Base-by-base conservation (phyloP, 2,113 vertebrate genomes). In the Gavia stellata region DNA sequence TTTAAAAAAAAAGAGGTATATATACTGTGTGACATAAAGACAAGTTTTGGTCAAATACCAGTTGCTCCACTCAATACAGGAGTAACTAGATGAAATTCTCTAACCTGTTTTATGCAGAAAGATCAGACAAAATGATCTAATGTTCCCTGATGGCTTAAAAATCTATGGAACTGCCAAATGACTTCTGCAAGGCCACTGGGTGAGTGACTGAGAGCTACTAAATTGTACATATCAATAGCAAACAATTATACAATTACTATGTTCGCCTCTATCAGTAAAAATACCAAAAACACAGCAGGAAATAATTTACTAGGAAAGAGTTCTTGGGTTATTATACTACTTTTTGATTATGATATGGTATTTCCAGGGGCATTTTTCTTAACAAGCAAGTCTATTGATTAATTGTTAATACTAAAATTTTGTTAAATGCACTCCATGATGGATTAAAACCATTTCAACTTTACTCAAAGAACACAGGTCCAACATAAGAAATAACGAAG, bases 71-170 rank as follows among this genome's bases (percentile, higher is more conserved):
- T 88, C 55, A 74, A 44, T 68, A 49, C 24, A 55, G 44, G 45
- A 88, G 14, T 63, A 95, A 63, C 50, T 73, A 61, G 63, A 84
- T 71, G 7, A 84, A 90, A 92, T 92, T 88, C 26, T 83, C 18
- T 92, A 63, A 81, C 63, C 47, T 94, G 68, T 78, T 88, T 93
- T 61, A 88, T 45, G 56, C 52, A 67, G 63, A 55, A 83, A 81
- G 59, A 83, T 86, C 50, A 86, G 55, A 71, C 24, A 90, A 83
- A n/a, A 71, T 74, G 79, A 93, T 90, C 38, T 86, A 96, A 91
- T 84, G 44, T 80, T 93, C 82, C 59, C 56, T 71, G 36, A 74
- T 81, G 90, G 52, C 59, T 90, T 86, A 94, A 96, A 96, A 93
- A 86, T 88, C 92, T 84, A 78, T 81, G n/a, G 31, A 93, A 94